Percentiles rank a stretch among this genome's conserved stretches.
Evolutionary conservation across 2,888 invertebrate species (phyloP).

Genomic region (Tipula vernalis): DNA sequence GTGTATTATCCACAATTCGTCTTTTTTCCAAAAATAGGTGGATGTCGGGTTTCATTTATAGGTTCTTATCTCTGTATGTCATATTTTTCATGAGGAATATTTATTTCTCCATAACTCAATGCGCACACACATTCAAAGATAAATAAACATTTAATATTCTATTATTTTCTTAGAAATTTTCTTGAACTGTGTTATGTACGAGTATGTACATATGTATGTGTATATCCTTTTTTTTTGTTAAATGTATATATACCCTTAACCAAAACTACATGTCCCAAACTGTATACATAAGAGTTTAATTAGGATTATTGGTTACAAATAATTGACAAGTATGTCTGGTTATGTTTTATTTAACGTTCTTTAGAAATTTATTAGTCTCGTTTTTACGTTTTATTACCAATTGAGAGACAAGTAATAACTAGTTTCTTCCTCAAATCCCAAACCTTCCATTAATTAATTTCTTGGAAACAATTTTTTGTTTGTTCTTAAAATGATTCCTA

Average conservation of each 20-base stretch:
- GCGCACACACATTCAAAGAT: not conserved
- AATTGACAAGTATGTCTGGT: not conserved
- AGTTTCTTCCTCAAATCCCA: not conserved
- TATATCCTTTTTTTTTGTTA: no score
- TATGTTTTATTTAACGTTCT: not conserved
- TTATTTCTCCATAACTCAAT: not conserved
- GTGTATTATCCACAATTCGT: not conserved
- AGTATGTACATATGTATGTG: no score
- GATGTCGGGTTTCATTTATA: not conserved
- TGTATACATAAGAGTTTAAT: not conserved
- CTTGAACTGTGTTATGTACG: not conserved
- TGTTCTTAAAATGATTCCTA: not conserved
- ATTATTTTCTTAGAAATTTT: not conserved
- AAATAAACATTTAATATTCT: not conserved
- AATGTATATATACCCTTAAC: not conserved
- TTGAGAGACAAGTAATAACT: not conserved
- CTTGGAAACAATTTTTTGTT: not conserved
- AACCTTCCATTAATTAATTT: not conserved
- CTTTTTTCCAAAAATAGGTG: not conserved
- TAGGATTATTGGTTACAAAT: not conserved
- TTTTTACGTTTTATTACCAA: not conserved
- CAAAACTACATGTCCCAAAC: not conserved
- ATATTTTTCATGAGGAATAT: not conserved
- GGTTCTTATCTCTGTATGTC: not conserved
- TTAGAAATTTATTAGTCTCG: not conserved